These are phyloP conservation scores for Diadophis punctatus DNA, from an alignment of 2,113 vertebrate species.

Conservation along the genomic window DNA sequence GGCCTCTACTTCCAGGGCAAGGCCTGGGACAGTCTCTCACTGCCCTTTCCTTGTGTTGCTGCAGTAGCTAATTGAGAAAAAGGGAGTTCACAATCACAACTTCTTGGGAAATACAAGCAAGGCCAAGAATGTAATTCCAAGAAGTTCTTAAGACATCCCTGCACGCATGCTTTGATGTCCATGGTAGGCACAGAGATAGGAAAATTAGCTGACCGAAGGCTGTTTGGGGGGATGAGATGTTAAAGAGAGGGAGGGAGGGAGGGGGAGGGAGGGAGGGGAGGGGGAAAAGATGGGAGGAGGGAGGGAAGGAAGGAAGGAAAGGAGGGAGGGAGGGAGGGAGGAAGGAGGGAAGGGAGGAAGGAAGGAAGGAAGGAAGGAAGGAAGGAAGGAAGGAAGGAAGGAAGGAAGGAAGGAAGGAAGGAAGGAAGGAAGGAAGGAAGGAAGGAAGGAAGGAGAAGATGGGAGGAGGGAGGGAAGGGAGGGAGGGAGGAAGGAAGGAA, in stretches of 20 bases:
- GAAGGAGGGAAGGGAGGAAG: not conserved
- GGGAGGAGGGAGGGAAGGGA: no score
- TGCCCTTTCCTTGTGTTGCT: not conserved
- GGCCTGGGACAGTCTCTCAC: accelerated
- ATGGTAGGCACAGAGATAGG: not conserved
- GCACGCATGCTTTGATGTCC: not conserved
- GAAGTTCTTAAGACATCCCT: not conserved
- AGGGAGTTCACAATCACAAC: not conserved
- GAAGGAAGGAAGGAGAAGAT: no score
- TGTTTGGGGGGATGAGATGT: not conserved
- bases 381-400: no score
- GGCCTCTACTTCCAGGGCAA: not conserved
- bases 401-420: not conserved
- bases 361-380: no score
- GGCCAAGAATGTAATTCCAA: not conserved
- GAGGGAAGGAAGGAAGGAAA: no score
- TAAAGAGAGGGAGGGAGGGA: not conserved
- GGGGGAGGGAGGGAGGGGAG: not conserved
- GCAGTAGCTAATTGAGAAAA: not conserved
- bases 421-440: not conserved
- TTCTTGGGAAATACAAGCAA: not conserved
- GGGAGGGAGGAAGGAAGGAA: no score
- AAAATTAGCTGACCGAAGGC: not conserved
- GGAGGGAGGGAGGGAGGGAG: no score
- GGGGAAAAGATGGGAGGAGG: no score